Percentiles rank a stretch among this genome's conserved stretches.
Conservation (phyloP, 2,113 vertebrate genomes). For the Balaeniceps rex region DNA sequence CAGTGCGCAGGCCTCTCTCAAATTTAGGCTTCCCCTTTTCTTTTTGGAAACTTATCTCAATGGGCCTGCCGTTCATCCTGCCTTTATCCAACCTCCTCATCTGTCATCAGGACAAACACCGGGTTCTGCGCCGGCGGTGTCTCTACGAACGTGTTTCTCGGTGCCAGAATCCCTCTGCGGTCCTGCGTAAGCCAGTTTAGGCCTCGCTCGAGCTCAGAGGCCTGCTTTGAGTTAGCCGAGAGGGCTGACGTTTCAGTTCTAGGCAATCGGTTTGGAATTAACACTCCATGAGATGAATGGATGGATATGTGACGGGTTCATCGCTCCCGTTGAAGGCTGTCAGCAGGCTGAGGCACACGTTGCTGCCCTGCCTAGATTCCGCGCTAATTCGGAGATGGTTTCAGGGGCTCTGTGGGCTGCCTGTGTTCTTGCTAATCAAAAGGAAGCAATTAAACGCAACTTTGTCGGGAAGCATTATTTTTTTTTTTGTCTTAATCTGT, state of each 20-base stretch:
- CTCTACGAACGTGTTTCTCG: neutral
- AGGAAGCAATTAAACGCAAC: neutral
- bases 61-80: neutral
- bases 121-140: neutral
- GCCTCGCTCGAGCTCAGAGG: neutral
- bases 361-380: neutral
- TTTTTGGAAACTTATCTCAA: neutral
- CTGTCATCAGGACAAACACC: rapidly evolving
- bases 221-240: neutral
- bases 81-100: neutral
- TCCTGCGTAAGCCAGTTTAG: neutral
- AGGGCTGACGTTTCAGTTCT: neutral
- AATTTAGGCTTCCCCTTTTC: neutral
- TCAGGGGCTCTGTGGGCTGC: neutral
- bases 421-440: neutral
- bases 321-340: neutral
- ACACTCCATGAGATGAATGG: neutral
- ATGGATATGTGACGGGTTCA: rapidly evolving
- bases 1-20: neutral
- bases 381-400: neutral
- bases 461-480: neutral
- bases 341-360: neutral
- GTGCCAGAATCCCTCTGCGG: neutral
- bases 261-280: neutral
- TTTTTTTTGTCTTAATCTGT: neutral